These are phyloP conservation scores for Fissipunctia ypsillon DNA, from an alignment of 2,888 invertebrate genomes.

Conservation along the genomic window DNA sequence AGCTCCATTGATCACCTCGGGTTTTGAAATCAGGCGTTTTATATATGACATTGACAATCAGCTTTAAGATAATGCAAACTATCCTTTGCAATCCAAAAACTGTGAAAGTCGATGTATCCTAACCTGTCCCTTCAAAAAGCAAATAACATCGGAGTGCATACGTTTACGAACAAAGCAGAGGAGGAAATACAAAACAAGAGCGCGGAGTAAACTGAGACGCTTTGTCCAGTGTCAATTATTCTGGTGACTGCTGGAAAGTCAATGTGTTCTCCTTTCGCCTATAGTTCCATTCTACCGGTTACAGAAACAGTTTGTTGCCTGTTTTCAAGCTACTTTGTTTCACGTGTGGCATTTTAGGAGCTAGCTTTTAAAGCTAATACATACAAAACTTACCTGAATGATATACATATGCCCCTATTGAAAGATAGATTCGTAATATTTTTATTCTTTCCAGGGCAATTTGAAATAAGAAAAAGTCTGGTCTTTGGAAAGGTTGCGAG, in stretches of 20 bases:
- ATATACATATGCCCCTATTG: neutral
- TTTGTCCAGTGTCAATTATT: constrained; percentile 54
- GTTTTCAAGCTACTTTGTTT: constrained; percentile 28
- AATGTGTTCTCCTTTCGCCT: constrained; percentile 27
- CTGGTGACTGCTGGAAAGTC: constrained; percentile 41
- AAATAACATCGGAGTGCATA: neutral
- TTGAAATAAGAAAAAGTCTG: neutral
- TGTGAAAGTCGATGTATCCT: neutral
- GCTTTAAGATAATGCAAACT: neutral
- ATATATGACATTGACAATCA: no score
- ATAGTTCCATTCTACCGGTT: constrained; percentile 13
- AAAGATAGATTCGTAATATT: neutral
- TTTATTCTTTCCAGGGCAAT: neutral
- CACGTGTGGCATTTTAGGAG: neutral
- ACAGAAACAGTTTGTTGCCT: constrained; percentile 17
- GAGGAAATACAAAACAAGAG: constrained; percentile 27
- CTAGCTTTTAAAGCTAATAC: constrained; percentile 2
- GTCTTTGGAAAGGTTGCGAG: neutral
- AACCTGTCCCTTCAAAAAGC: neutral
- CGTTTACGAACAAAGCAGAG: constrained; percentile 13
- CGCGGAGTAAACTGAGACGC: constrained; percentile 33
- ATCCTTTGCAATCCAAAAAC: neutral
- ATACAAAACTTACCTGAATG: constrained; percentile 1
- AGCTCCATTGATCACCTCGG: neutral
- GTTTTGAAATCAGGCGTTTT: neutral